A percentile compares a stretch with the other conserved stretches of the same genome.
These are phyloP conservation scores for Xylocampa areola DNA, from an alignment of 2,888 invertebrate genomes.

Conservation along the genomic window DNA sequence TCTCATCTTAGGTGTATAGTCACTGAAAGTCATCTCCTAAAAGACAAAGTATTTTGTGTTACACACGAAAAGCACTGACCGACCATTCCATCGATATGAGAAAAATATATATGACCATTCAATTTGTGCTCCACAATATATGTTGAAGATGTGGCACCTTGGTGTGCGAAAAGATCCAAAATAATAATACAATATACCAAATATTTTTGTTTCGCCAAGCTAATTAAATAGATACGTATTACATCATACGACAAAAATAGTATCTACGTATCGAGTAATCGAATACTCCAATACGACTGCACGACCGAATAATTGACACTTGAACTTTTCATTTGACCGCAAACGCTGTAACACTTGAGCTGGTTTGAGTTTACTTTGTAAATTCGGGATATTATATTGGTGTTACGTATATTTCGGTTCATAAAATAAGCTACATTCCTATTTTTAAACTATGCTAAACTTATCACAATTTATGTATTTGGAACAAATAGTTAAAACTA, in stretches of 20 bases:
- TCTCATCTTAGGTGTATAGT: too few species aligned
- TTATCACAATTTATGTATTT: not conserved
- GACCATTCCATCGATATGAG: too few species aligned
- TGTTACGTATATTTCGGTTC: conserved; percentile 22
- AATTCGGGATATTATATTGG: conserved; percentile 27
- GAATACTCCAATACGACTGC: conserved; percentile 31
- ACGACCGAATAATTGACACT: conserved; percentile 58
- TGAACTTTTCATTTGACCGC: conserved; percentile 63
- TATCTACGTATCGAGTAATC: conserved; percentile 39
- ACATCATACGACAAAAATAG: conserved; percentile 25
- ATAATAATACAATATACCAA: not conserved
- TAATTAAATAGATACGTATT: conserved; percentile 28
- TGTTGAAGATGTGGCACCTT: too few species aligned
- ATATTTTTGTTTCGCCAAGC: not conserved
- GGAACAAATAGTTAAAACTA: not conserved
- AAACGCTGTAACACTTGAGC: conserved; percentile 31
- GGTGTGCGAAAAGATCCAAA: too few species aligned
- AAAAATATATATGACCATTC: too few species aligned
- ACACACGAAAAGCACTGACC: too few species aligned
- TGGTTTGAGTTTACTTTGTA: conserved; percentile 27
- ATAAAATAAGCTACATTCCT: too few species aligned
- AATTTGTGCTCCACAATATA: too few species aligned
- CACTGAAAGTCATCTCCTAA: too few species aligned
- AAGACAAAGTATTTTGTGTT: too few species aligned
- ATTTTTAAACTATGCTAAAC: not conserved